Evolutionary conservation across 1,140 invertebrate genomes (phyloP), one percentile per base, ranked within the genome.

Genomic region (Drosophila teissieri): DNA sequence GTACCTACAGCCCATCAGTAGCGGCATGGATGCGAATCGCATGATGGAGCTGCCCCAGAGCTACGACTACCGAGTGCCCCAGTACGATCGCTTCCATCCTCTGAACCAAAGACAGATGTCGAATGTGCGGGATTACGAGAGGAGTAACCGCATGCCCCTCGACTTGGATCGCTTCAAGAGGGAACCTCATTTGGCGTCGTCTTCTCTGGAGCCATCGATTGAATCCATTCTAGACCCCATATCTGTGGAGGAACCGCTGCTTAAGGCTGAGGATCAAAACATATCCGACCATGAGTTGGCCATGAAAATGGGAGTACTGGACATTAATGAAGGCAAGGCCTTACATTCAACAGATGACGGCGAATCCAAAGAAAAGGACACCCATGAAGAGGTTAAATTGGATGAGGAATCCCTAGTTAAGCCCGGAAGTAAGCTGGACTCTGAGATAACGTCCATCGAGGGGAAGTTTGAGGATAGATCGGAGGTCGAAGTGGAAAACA

Each of bases 61-160:
- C 49, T 77, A 77, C 1, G 83, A 83, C 45, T 77, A 67, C 11
- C 72, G 45, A 3, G 6, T 67, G 44, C 72, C 79, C 1, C 65
- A 76, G 1, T 62, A 57, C n/a, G 67, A 80, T 14, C 76, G 55
- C 10, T 62, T 69, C 3, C 60, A 62, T 19, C 12, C 48, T 0
- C 5, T 56, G 1, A 69, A 27, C 1, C 69, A 79, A n/a, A 75
- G 54, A 0, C 46, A 42, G 0, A 24, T 57, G 49, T 54, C 64
- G 4, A 62, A 56, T 45, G 56, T 63, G 40, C 31, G 63, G 1
- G 78, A 82, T 1, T 76, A 58, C 39, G 69, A 52, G 4, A 77
- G 60, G 11, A 14, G 17, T 12, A 72, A 72, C 37, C 48, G 49
- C 39, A 75, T 36, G 19, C 12, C 75, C 2, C 31, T 36, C 0